These are phyloP conservation scores for Aphelenchoides bicaudatus DNA, from an alignment of 2,888 invertebrate genomes.

Conservation along the genomic window DNA sequence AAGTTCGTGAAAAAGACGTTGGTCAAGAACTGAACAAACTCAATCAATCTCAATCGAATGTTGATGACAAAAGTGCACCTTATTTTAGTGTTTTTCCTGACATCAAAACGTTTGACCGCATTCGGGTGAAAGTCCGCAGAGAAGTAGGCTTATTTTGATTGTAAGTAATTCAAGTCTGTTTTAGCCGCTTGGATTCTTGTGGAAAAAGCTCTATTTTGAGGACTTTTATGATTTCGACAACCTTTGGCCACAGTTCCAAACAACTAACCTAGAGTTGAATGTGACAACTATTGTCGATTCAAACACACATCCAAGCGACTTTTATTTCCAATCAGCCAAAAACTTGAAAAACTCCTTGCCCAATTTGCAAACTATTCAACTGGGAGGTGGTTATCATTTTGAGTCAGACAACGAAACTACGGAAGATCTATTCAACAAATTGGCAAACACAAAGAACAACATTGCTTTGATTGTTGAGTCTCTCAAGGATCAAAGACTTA, in stretches of 20 bases:
- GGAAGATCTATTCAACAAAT: conserved; percentile 2
- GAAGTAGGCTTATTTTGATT: neutral
- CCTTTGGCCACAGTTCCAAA: conserved; percentile 9
- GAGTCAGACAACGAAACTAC: conserved; percentile 6
- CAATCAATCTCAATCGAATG: neutral
- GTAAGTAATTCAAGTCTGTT: neutral
- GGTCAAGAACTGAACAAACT: neutral
- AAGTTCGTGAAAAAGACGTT: conserved; percentile 1
- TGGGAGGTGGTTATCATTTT: conserved; percentile 11
- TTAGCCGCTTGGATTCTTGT: neutral
- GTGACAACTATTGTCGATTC: neutral
- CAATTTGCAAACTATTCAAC: neutral
- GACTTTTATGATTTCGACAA: neutral
- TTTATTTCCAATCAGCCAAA: neutral
- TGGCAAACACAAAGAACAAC: neutral
- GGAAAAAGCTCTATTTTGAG: conserved; percentile 5
- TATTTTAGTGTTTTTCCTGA: conserved; percentile 3
- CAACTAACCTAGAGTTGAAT: neutral
- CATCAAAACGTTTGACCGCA: neutral
- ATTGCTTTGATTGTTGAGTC: neutral
- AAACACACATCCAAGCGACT: neutral
- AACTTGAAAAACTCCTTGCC: neutral
- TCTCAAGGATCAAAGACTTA: neutral
- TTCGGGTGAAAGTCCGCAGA: neutral
- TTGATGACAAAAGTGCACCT: neutral